phyloP scores from a whole-genome alignment of 1,140 invertebrate genomes.

The Platyscapa corneri region DNA sequence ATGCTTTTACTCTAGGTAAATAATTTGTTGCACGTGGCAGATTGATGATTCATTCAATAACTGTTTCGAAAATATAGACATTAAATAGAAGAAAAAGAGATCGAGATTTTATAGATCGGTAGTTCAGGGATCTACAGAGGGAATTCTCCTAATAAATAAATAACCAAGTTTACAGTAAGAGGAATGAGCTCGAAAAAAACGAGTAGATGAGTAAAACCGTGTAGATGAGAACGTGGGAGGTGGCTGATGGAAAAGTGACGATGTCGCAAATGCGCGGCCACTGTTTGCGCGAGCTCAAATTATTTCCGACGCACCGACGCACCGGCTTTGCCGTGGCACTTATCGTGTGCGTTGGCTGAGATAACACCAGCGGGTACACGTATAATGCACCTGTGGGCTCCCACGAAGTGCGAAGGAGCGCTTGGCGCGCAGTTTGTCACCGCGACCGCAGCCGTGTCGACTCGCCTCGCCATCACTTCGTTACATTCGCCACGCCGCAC shows the following conservation, averaged over 20 bases:
- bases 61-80: no score
- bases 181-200: not conserved
- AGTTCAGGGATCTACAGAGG: no score
- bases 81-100: no score
- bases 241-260: not conserved
- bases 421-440: slow-evolving; percentile 6
- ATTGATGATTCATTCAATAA: no score
- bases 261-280: not conserved
- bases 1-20: not conserved
- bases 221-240: no score
- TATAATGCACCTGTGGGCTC: not conserved
- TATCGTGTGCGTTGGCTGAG: not conserved
- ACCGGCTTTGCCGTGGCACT: not conserved
- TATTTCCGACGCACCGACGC: not conserved
- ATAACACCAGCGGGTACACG: not conserved
- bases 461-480: not conserved
- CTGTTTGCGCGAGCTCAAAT: not conserved
- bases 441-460: not conserved
- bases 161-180: no score
- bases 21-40: no score
- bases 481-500: not conserved
- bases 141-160: no score
- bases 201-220: no score
- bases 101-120: no score
- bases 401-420: not conserved